Evolutionary conservation across 1,140 invertebrate genomes (phyloP).

Genomic region (Monochamus saltuarius): DNA sequence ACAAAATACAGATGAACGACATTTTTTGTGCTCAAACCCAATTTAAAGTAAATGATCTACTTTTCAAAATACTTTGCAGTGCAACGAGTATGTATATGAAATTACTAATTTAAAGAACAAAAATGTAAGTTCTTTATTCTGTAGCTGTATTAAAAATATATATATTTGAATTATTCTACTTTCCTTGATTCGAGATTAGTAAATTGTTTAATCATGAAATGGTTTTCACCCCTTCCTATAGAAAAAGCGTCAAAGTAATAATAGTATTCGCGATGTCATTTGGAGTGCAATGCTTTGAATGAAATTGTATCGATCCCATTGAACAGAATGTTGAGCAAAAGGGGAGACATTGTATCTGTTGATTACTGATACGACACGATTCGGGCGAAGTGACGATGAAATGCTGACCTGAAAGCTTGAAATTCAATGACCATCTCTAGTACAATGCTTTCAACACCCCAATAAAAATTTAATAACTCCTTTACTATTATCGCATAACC

Average conservation of each 20-base stretch:
- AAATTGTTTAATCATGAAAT: slow-evolving; percentile 24
- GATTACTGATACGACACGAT: slow-evolving; percentile 44
- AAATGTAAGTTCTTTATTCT: too few species aligned
- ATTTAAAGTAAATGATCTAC: too few species aligned
- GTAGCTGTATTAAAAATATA: too few species aligned
- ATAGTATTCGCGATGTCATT: slow-evolving; percentile 22
- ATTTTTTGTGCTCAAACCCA: too few species aligned
- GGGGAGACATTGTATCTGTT: slow-evolving; percentile 36
- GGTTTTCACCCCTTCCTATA: slow-evolving; percentile 15
- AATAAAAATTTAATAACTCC: too few species aligned
- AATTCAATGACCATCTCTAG: slow-evolving; percentile 17
- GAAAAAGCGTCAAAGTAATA: slow-evolving; percentile 22
- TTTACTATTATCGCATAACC: too few species aligned
- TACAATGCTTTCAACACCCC: slow-evolving; percentile 1
- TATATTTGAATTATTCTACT: neutral
- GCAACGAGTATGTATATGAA: too few species aligned
- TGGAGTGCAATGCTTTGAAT: slow-evolving; percentile 20
- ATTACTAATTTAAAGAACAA: too few species aligned
- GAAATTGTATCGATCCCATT: slow-evolving; percentile 27
- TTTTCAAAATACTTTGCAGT: too few species aligned
- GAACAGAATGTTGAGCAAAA: slow-evolving; percentile 11
- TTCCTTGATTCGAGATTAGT: neutral
- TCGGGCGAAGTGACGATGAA: slow-evolving; percentile 35
- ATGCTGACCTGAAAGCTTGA: slow-evolving; percentile 38
- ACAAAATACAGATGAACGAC: too few species aligned